These are phyloP conservation scores for Drosophila pseudotalamancana DNA, from an alignment of 2,888 invertebrate genomes.

Conservation along the genomic window DNA sequence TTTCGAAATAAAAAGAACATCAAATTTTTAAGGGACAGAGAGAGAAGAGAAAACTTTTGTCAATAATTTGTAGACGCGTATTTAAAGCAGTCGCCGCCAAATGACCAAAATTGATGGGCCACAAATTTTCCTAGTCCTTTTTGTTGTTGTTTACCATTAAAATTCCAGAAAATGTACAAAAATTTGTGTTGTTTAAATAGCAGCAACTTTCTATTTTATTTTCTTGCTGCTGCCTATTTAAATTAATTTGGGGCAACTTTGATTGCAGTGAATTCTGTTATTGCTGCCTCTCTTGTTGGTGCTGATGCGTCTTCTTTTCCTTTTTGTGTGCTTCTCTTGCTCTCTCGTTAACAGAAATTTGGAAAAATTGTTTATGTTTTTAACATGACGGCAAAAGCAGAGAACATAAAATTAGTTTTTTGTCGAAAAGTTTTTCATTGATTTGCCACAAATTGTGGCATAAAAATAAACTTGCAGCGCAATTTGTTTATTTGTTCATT, in stretches of 20 bases:
- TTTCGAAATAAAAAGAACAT: conserved; percentile 8
- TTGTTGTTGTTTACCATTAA: conserved; percentile 72
- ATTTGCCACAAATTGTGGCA: conserved; percentile 74
- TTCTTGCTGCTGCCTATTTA: conserved; percentile 46
- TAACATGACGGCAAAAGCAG: conserved; percentile 41
- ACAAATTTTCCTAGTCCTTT: conserved; percentile 9
- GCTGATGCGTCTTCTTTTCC: background rate
- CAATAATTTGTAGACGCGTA: conserved; percentile 71
- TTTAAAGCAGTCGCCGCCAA: conserved; percentile 59
- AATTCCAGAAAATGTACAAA: conserved; percentile 73
- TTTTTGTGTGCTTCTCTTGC: background rate
- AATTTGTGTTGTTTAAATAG: conserved; percentile 75
- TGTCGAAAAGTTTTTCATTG: conserved; percentile 51
- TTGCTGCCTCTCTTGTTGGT: background rate
- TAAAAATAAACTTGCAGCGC: conserved; percentile 40
- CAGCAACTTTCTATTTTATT: conserved; percentile 33
- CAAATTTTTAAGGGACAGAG: background rate
- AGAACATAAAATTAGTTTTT: conserved; percentile 68
- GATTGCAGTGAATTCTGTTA: conserved; percentile 50
- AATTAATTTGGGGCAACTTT: conserved; percentile 76
- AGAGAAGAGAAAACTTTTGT: conserved; percentile 51
- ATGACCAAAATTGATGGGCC: conserved; percentile 36
- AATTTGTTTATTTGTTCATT: conserved; percentile 34
- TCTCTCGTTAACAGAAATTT: conserved; percentile 13
- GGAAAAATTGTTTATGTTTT: conserved; percentile 69